phyloP scores from a whole-genome alignment of 1,140 invertebrate species.

The Aphis craccivora region DNA sequence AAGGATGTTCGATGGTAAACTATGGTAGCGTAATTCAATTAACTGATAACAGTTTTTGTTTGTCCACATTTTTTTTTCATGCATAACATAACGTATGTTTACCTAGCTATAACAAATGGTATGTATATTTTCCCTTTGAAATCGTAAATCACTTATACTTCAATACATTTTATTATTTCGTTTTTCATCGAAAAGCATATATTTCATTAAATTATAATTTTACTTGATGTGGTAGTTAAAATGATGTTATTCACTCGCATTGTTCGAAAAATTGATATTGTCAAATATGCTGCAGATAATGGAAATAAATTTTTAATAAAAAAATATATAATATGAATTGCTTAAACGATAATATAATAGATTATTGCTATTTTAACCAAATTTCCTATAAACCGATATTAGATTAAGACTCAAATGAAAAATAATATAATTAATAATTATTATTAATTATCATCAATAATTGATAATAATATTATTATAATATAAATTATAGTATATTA shows the following conservation, averaged over 20 bases:
- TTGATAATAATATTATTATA: too few species aligned
- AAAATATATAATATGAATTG: neutral
- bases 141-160: neutral
- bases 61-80: neutral
- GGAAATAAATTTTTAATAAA: too few species aligned
- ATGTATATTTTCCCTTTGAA: neutral
- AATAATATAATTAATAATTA: neutral
- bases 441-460: neutral
- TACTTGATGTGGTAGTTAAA: neutral
- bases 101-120: neutral
- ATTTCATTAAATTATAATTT: neutral
- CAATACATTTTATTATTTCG: neutral
- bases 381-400: neutral
- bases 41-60: constrained; percentile 27
- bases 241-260: neutral
- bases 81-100: neutral
- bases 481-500: too few species aligned
- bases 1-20: neutral
- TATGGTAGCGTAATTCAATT: constrained; percentile 1
- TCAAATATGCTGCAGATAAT: too few species aligned
- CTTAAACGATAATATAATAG: neutral
- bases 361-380: neutral
- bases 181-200: neutral
- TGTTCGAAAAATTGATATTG: neutral
- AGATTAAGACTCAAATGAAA: neutral